phyloP scores from a whole-genome alignment of 2,113 vertebrate species.

The Gallinago jamesoni region DNA sequence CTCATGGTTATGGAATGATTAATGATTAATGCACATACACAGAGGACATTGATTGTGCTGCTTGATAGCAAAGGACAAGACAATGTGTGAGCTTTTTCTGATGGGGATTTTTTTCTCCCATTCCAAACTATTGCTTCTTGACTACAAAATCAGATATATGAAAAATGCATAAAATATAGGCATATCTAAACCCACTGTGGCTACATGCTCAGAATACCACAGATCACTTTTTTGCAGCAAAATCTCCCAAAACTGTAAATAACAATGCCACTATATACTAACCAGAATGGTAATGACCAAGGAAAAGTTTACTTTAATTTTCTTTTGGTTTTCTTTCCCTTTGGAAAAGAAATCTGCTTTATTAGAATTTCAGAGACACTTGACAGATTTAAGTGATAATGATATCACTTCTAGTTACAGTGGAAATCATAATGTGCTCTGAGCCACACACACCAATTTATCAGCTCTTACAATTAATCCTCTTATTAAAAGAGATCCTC shows the following conservation, averaged over 20 bases:
- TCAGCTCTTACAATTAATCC: slow-evolving; percentile 27
- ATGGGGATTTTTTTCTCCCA: not conserved
- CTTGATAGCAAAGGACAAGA: not conserved
- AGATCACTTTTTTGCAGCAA: not conserved
- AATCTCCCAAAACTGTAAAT: not conserved
- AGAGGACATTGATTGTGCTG: not conserved
- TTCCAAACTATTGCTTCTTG: not conserved
- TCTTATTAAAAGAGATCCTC: slow-evolving; percentile 22
- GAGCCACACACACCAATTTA: not conserved
- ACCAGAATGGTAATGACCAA: not conserved
- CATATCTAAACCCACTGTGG: not conserved
- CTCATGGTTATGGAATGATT: not conserved
- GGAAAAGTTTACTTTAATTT: not conserved
- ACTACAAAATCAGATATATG: not conserved
- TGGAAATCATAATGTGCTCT: not conserved
- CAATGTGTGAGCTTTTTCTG: not conserved
- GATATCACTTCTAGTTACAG: not conserved
- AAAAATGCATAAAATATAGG: not conserved
- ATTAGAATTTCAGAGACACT: not conserved
- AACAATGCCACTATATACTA: not conserved
- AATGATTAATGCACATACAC: not conserved
- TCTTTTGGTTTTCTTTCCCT: not conserved
- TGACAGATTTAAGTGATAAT: not conserved
- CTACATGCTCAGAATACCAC: not conserved
- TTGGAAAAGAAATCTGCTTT: not conserved